These are phyloP conservation scores for Sebastolobus altivelis DNA, from an alignment of 2,797 vertebrate genomes.

Conservation along the genomic window DNA sequence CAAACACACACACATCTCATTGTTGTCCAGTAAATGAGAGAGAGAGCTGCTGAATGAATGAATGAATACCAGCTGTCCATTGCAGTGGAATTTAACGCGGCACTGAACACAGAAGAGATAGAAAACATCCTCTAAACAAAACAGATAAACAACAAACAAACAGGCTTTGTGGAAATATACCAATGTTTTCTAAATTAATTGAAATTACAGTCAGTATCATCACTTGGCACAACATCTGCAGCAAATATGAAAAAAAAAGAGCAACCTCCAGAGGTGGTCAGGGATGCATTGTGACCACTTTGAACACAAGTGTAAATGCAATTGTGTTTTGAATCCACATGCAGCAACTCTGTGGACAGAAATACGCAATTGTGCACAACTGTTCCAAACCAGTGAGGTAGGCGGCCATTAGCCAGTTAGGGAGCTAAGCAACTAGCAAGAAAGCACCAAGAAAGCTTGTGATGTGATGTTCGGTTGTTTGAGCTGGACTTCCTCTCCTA, in stretches of 20 bases:
- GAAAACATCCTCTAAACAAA: neutral
- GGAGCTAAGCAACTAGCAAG: neutral
- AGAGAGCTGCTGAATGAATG: slow-evolving; percentile 2
- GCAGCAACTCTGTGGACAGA: no score
- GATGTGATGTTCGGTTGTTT: no score
- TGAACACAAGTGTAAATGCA: no score
- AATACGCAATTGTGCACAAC: neutral
- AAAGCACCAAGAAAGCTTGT: neutral
- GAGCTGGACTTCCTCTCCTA: neutral
- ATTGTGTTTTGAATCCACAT: no score
- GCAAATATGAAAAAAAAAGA: no score
- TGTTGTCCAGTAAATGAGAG: slow-evolving; percentile 11
- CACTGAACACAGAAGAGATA: neutral
- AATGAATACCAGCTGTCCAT: slow-evolving; percentile 7
- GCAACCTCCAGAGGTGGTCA: neutral
- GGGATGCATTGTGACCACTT: no score
- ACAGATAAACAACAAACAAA: neutral
- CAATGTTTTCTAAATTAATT: neutral
- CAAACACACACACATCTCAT: neutral
- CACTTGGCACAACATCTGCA: neutral
- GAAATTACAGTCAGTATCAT: neutral
- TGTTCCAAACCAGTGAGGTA: neutral
- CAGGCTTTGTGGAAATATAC: neutral
- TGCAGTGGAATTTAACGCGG: neutral
- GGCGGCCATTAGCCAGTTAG: neutral